These are phyloP conservation scores for Perca fluviatilis DNA, from an alignment of 2,113 vertebrate species.

Conservation along the genomic window DNA sequence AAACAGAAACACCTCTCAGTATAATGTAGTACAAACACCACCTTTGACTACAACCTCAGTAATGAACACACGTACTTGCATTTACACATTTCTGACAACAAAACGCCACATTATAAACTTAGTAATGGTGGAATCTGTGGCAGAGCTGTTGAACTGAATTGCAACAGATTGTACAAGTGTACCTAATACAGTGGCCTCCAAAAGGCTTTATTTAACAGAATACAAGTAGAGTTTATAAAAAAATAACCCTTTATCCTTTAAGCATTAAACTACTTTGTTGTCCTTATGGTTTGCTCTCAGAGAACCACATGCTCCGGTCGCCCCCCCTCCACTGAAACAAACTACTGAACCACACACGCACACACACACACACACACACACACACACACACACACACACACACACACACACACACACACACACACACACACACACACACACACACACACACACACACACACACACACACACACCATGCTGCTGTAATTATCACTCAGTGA, in stretches of 20 bases:
- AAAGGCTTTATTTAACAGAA: neutral
- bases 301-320: neutral
- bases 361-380: neutral
- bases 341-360: constrained; percentile 1
- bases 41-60: neutral
- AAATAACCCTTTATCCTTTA: neutral
- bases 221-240: neutral
- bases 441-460: constrained; percentile 17
- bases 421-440: neutral
- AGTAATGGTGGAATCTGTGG: neutral
- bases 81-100: neutral
- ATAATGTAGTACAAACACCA: neutral
- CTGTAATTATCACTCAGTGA: constrained; percentile 52
- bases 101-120: too few species aligned
- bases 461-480: constrained; percentile 2
- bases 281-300: constrained; percentile 14
- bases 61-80: too few species aligned
- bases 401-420: neutral
- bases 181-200: neutral
- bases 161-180: neutral
- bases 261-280: constrained; percentile 3
- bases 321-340: constrained; percentile 15
- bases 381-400: constrained; percentile 11
- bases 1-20: too few species aligned
- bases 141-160: too few species aligned